Evolutionary conservation across 2,888 invertebrate species (phyloP).

Genomic region (Napeogenes inachia): DNA sequence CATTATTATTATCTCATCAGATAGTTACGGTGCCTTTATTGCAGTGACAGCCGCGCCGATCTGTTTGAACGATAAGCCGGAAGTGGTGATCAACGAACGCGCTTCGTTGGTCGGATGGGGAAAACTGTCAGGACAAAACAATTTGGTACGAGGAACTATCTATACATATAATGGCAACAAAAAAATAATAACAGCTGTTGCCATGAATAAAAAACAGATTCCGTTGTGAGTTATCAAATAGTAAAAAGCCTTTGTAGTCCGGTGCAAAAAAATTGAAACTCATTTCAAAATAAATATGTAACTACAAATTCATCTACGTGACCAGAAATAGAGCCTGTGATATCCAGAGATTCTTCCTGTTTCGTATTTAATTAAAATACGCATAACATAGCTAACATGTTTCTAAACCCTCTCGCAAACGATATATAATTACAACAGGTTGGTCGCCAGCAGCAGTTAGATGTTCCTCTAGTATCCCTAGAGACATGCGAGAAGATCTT

Average conservation of each 20-base stretch:
- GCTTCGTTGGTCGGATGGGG: conserved; percentile 85
- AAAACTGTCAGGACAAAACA: conserved; percentile 78
- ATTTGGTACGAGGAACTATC: conserved; percentile 48
- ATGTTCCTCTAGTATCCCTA: conserved; percentile 81
- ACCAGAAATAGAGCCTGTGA: no score
- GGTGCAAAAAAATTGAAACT: no score
- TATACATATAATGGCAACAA: background rate
- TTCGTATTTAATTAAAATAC: no score
- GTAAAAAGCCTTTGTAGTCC: no score
- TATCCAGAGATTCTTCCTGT: no score
- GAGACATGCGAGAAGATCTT: conserved; percentile 83
- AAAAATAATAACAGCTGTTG: no score
- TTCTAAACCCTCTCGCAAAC: background rate
- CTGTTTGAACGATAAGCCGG: conserved; percentile 84
- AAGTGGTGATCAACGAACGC: conserved; percentile 78
- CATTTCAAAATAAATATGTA: no score
- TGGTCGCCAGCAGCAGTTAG: conserved; percentile 81
- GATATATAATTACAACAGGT: conserved; percentile 44
- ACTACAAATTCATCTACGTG: no score
- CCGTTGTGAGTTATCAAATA: no score
- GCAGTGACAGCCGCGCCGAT: conserved; percentile 87
- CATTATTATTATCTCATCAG: conserved; percentile 18
- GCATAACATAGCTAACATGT: no score
- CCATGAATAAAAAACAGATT: no score
- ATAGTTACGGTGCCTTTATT: conserved; percentile 40